Evolutionary conservation across 2,113 vertebrate species (phyloP), one percentile per base, ranked within the genome.

Genomic region (Gadus chalcogrammus): DNA sequence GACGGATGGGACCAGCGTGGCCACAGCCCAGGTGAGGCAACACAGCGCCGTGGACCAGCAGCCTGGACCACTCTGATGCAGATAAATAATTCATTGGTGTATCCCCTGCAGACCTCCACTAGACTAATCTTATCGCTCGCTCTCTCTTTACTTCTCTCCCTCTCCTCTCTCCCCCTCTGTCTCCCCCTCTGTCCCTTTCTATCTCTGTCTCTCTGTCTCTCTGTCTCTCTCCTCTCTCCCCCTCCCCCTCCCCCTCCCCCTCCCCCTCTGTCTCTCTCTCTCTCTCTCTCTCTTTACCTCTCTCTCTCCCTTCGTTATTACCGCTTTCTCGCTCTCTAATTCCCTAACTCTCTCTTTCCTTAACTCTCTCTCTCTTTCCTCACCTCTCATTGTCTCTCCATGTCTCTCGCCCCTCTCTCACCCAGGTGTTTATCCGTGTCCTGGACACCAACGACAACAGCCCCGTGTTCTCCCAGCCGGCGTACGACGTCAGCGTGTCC

Each of bases 361-460:
- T 18, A 4, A 3, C 31, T 31, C 31, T 31, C 31, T 31, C 31
- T 31, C 31, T 31, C 31, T 5, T n/a, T n/a, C n/a, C n/a, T n/a
- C n/a, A n/a, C n/a, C 31, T 48, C 42, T 48, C 20, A 27, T 22
- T 62, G 6, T 62, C 8, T 62, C 61, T 62, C 22, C 20, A 11
- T 62, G 5, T 62, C 61, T 62, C 22, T 62, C 20, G 11, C 4
- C 12, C 16, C 61, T 61, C 9, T 28, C 20, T 61, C 35, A 3
- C 18, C 20, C 78, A 99, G 97, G 94, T 99, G 72, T 93, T 95
- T 78, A 95, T 99, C 79, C 93, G 91, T 80, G 92, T 99, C 67
- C 88, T 95, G 79, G 97, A 99, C 91, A 94, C 92, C 87, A 99
- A 99, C 42, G 97, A 99, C 91, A 98, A 99, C n/a, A 91, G 94